Evolutionary conservation across 2,888 invertebrate genomes (phyloP), one percentile per base, ranked within the genome.

Genomic region (Prosapia bicincta): DNA sequence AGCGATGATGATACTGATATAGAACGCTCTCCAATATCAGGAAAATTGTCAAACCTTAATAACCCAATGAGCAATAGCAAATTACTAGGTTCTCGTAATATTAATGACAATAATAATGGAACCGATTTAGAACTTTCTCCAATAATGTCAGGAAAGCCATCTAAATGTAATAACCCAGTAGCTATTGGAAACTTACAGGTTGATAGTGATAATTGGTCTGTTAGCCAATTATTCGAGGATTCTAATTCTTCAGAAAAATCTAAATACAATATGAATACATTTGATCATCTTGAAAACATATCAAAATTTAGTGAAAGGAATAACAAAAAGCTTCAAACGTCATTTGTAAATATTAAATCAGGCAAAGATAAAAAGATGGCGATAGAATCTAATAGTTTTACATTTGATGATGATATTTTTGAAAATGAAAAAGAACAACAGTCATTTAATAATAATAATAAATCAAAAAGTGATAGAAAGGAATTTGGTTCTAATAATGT

Each of bases 211-310:
- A 20, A 30, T n/a, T 54, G 68, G 38, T 74, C 74, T 28, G 69
- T 54, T 20, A 74, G 74, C 26, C 74, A 74, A 13, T 32, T 74
- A 30, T 74, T 74, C 69, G 69, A 74, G 24, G 74, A 74, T 69
- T 74, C 69, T 13, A 32, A 68, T 69, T n/a, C n/a, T n/a, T n/a
- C n/a, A n/a, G n/a, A n/a, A n/a, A n/a, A n/a, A n/a, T n/a, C n/a
- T n/a, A n/a, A n/a, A n/a, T n/a, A n/a, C n/a, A n/a, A n/a, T n/a
- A n/a, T n/a, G n/a, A n/a, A n/a, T n/a, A n/a, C n/a, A n/a, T n/a
- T n/a, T n/a, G n/a, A n/a, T n/a, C n/a, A n/a, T n/a, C n/a, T 74
- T 24, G 26, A 28, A 3, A 74, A 74, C 69, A 65, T 66, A 1
- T 54, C 74, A 13, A 25, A 38, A 15, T 26, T 74, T n/a, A 30